phyloP scores from a whole-genome alignment of 2,797 vertebrate species.

The Bradypodion pumilum region DNA sequence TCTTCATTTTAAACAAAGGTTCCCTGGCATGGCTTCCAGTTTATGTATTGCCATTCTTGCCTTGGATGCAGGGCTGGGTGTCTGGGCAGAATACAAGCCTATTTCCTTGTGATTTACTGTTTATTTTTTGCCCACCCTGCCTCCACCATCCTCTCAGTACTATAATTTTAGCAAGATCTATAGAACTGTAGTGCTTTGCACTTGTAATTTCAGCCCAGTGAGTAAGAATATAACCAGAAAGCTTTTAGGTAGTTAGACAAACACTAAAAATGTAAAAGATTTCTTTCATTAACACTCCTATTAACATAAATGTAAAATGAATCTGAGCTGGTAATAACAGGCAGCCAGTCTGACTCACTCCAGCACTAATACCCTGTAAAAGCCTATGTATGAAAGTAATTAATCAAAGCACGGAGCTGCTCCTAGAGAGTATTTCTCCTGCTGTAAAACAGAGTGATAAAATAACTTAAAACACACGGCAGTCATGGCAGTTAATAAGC shows the following conservation, averaged over 20 bases:
- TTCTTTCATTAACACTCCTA: slow-evolving; percentile 74
- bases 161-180: slow-evolving; percentile 45
- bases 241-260: slow-evolving; percentile 72
- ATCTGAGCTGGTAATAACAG: slow-evolving; percentile 71
- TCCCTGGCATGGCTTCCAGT: not conserved
- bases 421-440: slow-evolving; percentile 72
- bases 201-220: slow-evolving; percentile 59
- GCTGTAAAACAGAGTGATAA: slow-evolving; percentile 71
- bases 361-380: slow-evolving; percentile 70
- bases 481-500: slow-evolving; percentile 75
- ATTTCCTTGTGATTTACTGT: slow-evolving; percentile 19
- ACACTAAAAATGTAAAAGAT: slow-evolving; percentile 71
- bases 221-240: slow-evolving; percentile 75
- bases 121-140: not conserved
- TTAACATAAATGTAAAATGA: slow-evolving; percentile 75
- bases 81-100: not conserved
- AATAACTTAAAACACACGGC: slow-evolving; percentile 73
- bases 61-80: not conserved
- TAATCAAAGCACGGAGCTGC: slow-evolving; percentile 72
- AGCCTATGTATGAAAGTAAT: slow-evolving; percentile 74
- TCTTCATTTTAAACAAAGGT: not conserved
- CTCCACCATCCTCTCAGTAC: not conserved
- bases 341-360: slow-evolving; percentile 69
- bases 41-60: not conserved
- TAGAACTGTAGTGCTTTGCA: slow-evolving; percentile 42